Base-by-base conservation (phyloP, 2,113 vertebrate genomes). In the Pelodiscus sinensis region DNA sequence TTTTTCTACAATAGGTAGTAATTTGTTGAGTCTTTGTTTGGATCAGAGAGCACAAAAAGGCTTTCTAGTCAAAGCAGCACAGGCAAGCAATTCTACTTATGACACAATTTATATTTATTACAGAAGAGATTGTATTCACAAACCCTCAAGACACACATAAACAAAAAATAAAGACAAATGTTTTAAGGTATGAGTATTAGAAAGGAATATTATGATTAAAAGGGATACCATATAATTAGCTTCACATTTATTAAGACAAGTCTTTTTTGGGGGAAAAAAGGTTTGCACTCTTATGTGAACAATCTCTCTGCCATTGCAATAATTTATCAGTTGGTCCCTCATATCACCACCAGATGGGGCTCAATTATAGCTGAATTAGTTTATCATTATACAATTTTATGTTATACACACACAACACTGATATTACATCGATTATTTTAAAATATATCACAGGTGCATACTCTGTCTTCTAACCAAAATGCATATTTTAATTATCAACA, bases 301-400 rank as follows among this genome's bases (percentile, higher is more conserved):
- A 27, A 77, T 94, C 51, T n/a, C 54, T 27, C 21, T 10, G 79
- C 19, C 51, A 31, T 50, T 68, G 52, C n/a, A 18, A 51, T 56
- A 87, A 80, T 31, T 44, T 79, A 79, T 89, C 1, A 65, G 92
- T 38, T 88, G 51, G 97, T 98, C 89, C 95, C 77, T 1, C 27
- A n/a, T 3, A 13, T 25, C 0, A n/a, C 98, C 98, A 98, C 97
- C 97, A 98, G 98, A 97, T 98, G 98, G 98, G 15, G 97, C 97
- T 96, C 97, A 25, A 85, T 97, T 94, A 97, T 92, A 98, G 94
- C 95, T 14, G 83, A 98, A 98, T 80, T 79, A 58, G 55, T 10
- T 15, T 22, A 82, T 55, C 35, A 68, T 92, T 51, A 85, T 75
- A 94, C 56, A 60, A 80, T 93, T 91, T 35, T 60, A 3, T 84